Evolutionary conservation across 1,140 invertebrate species (phyloP).

Genomic region (Nomia melanderi): DNA sequence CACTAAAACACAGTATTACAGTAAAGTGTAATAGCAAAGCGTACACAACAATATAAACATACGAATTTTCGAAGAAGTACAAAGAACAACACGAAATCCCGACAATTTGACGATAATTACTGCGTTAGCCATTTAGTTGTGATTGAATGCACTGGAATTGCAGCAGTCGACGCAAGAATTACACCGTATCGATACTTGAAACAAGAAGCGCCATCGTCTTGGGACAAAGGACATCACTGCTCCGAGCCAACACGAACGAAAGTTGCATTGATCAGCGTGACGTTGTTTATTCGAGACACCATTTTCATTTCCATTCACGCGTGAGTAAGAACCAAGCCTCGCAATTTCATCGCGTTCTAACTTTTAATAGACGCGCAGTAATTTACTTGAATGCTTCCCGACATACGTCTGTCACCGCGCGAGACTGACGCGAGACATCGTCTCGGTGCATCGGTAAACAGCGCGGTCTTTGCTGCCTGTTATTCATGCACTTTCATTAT

Average conservation of each 20-base stretch:
- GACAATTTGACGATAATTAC: background rate
- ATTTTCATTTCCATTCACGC: background rate
- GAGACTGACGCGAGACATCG: slow-evolving; percentile 23
- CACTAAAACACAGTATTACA: too few species aligned
- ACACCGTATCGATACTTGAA: background rate
- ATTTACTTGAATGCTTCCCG: slow-evolving; percentile 19
- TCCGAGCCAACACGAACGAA: background rate
- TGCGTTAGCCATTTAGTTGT: too few species aligned
- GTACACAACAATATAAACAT: too few species aligned
- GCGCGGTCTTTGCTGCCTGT: background rate
- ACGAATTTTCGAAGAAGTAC: too few species aligned
- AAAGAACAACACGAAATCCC: background rate
- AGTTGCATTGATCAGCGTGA: slow-evolving; percentile 28
- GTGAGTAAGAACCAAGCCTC: slow-evolving; percentile 6
- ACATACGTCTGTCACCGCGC: slow-evolving; percentile 7
- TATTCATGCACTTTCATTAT: background rate
- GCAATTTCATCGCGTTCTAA: slow-evolving; percentile 5
- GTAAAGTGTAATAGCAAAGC: too few species aligned
- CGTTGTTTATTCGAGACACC: slow-evolving; percentile 24
- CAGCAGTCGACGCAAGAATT: background rate
- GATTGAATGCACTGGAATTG: background rate
- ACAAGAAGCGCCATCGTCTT: background rate
- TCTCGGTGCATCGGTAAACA: slow-evolving; percentile 24
- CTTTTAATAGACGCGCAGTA: slow-evolving; percentile 37
- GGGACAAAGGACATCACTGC: background rate